Conservation (phyloP, 2,888 invertebrate species). For the Drosophila glabriapex region DNA sequence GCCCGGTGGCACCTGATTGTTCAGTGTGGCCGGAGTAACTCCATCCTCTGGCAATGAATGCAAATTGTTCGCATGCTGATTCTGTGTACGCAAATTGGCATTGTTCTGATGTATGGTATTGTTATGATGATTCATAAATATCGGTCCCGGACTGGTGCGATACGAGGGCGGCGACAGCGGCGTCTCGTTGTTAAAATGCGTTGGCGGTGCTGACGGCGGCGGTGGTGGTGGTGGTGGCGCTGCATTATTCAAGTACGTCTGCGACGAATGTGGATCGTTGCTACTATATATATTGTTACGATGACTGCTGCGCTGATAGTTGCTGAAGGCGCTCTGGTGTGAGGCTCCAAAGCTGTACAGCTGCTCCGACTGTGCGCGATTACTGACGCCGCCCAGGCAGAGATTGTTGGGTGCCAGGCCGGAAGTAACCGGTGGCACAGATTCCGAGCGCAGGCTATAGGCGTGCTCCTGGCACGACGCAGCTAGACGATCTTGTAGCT, state of each 20-base stretch:
- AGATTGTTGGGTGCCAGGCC: slow-evolving; percentile 76
- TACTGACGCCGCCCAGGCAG: slow-evolving; percentile 58
- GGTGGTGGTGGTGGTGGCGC: slow-evolving; percentile 64
- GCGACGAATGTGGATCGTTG: slow-evolving; percentile 72
- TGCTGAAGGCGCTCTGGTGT: slow-evolving; percentile 72
- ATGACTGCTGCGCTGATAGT: slow-evolving; percentile 72
- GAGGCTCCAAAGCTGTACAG: slow-evolving; percentile 64
- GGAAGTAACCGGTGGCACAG: slow-evolving; percentile 82
- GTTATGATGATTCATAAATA: slow-evolving; percentile 85
- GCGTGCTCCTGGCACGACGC: slow-evolving; percentile 68
- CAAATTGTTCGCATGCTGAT: slow-evolving; percentile 78
- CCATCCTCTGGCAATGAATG: slow-evolving; percentile 73
- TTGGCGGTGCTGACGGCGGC: slow-evolving; percentile 35
- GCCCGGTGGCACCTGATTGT: slow-evolving; percentile 96
- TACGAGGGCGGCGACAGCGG: slow-evolving; percentile 77
- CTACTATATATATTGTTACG: slow-evolving; percentile 72
- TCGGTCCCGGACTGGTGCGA: slow-evolving; percentile 82
- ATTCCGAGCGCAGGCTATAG: slow-evolving; percentile 82
- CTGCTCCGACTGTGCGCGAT: slow-evolving; percentile 85
- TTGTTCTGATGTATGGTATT: slow-evolving; percentile 85
- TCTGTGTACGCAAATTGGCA: slow-evolving; percentile 84
- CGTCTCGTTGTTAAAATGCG: slow-evolving; percentile 81
- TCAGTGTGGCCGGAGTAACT: slow-evolving; percentile 86
- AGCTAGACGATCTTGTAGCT: slow-evolving; percentile 84
- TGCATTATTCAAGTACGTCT: slow-evolving; percentile 79